phyloP scores from a whole-genome alignment of 1,140 invertebrate genomes.

The Ips typographus region DNA sequence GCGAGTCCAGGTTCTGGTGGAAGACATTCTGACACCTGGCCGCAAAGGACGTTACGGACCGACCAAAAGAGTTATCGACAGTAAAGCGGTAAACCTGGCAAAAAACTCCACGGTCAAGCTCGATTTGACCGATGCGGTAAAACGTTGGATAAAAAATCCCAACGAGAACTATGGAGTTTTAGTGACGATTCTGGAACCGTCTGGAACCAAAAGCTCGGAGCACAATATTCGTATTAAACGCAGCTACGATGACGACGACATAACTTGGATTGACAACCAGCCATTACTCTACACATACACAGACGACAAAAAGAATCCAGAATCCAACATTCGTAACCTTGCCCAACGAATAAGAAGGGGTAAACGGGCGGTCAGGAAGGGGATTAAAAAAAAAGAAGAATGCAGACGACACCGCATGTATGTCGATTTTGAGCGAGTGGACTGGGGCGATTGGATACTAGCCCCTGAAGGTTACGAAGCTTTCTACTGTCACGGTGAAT shows the following conservation, averaged over 20 bases:
- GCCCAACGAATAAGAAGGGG: constrained; percentile 49
- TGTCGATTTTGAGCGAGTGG: constrained; percentile 95
- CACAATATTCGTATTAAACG: constrained; percentile 67
- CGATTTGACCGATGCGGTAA: constrained; percentile 84
- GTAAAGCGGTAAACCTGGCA: constrained; percentile 66
- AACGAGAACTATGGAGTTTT: constrained; percentile 80
- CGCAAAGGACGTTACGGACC: constrained; percentile 63
- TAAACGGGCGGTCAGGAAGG: constrained; percentile 49
- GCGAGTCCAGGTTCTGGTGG: constrained; percentile 64
- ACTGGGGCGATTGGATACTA: constrained; percentile 99
- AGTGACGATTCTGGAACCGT: constrained; percentile 62
- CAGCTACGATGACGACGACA: constrained; percentile 60
- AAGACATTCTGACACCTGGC: constrained; percentile 80
- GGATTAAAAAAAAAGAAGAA: constrained; percentile 59
- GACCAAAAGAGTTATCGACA: constrained; percentile 78
- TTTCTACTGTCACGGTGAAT: constrained; percentile 93
- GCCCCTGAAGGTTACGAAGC: constrained; percentile 95
- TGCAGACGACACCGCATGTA: constrained; percentile 87
- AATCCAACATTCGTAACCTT: constrained; percentile 55
- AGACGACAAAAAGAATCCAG: constrained; percentile 71
- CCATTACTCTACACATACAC: constrained; percentile 83
- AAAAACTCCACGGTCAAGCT: constrained; percentile 65
- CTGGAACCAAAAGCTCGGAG: constrained; percentile 43
- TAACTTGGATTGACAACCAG: constrained; percentile 63
- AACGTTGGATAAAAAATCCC: constrained; percentile 75